Conservation (phyloP, 2,113 vertebrate genomes). For the Nesoenas mayeri region DNA sequence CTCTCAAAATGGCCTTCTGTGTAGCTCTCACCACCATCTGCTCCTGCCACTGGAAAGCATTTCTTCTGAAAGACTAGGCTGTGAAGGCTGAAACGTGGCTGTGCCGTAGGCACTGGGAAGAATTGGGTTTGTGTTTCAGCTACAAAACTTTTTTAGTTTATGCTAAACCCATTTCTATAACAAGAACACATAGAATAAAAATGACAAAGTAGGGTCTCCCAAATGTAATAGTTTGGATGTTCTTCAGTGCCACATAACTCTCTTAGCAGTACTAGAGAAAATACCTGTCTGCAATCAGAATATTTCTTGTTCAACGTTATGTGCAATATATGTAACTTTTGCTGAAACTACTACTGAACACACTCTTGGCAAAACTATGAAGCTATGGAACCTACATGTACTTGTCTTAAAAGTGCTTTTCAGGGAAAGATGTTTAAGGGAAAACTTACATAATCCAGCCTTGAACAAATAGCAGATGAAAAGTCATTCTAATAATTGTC, state of each 20-base stretch:
- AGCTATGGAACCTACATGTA: not conserved
- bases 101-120: not conserved
- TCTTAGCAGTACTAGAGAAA: not conserved
- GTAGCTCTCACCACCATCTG: not conserved
- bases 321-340: not conserved
- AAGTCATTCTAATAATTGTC: not conserved
- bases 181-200: not conserved
- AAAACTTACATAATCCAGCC: not conserved
- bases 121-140: not conserved
- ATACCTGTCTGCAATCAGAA: not conserved
- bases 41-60: not conserved
- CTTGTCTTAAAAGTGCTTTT: not conserved
- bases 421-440: not conserved
- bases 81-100: not conserved
- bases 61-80: not conserved
- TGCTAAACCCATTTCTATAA: not conserved
- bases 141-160: not conserved
- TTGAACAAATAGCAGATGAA: not conserved
- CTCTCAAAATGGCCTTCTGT: not conserved
- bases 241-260: not conserved
- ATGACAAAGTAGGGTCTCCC: not conserved
- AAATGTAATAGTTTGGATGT: not conserved
- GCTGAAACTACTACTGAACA: not conserved
- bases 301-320: not conserved
- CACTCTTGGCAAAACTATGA: not conserved